A percentile compares a stretch with the other conserved stretches of the same genome.
Conservation (phyloP, 2,113 vertebrate genomes). For the Agelaius phoeniceus region DNA sequence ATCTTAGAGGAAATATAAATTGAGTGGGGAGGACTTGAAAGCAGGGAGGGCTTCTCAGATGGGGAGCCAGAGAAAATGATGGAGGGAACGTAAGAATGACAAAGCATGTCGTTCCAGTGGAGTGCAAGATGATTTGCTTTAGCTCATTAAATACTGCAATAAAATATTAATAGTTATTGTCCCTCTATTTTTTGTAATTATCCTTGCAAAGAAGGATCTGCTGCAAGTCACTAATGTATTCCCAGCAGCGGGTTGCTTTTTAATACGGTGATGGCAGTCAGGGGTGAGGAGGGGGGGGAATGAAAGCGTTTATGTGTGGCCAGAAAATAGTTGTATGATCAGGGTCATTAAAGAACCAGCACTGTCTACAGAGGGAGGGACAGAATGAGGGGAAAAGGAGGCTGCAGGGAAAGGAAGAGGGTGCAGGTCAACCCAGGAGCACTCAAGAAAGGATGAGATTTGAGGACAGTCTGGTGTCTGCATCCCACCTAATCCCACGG, state of each 20-base stretch:
- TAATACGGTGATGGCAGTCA: conserved; percentile 56
- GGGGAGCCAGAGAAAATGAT: conserved; percentile 42
- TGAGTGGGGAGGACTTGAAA: conserved; percentile 28
- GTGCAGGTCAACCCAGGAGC: not conserved
- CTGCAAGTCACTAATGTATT: conserved; percentile 75
- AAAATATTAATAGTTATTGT: conserved; percentile 82
- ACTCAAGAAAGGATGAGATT: not conserved
- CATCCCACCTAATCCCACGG: not conserved
- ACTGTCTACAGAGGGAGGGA: not conserved
- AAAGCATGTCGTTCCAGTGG: conserved; percentile 69
- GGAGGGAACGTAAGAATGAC: conserved; percentile 65
- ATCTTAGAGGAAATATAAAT: conserved; percentile 49
- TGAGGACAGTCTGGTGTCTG: not conserved
- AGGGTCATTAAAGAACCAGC: conserved; percentile 33
- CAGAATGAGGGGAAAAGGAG: not conserved
- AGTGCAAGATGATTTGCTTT: conserved; percentile 73
- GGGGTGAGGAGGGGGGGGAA: not conserved
- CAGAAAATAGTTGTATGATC: conserved; percentile 67
- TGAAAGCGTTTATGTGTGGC: conserved; percentile 59
- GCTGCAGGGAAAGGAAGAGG: not conserved
- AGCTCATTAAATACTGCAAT: conserved; percentile 78
- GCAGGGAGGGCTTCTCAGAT: conserved; percentile 55
- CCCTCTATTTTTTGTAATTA: conserved; percentile 81
- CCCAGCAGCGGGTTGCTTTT: conserved; percentile 75
- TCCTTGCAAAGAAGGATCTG: conserved; percentile 74